Conservation (phyloP, 2,113 vertebrate species). For the Hystrix brachyura region DNA sequence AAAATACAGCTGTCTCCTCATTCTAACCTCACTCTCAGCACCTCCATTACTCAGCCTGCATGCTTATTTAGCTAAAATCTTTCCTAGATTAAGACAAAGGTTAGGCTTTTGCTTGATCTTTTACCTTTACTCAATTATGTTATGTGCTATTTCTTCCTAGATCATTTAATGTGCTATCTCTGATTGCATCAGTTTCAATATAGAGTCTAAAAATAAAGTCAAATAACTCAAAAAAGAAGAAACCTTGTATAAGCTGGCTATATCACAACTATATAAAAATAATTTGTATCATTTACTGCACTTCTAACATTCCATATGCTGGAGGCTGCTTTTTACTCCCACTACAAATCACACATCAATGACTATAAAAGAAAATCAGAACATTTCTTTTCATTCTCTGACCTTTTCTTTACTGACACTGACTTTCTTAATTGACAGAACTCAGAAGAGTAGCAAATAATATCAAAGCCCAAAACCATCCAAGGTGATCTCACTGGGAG, state of each 20-base stretch:
- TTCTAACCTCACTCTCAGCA: not conserved
- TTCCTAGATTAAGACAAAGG: not conserved
- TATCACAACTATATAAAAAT: conserved; percentile 27
- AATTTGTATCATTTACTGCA: conserved; percentile 47
- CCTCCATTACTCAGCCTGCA: not conserved
- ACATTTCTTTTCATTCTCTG: conserved; percentile 28
- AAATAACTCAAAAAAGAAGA: not conserved
- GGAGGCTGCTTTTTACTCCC: not conserved
- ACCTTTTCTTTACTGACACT: conserved; percentile 20
- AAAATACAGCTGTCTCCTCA: conserved; percentile 34
- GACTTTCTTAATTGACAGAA: not conserved
- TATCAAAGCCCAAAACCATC: not conserved
- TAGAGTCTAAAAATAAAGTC: not conserved
- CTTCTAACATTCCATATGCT: conserved; percentile 5
- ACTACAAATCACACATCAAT: not conserved
- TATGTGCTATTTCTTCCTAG: not conserved
- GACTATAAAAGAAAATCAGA: not conserved
- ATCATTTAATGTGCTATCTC: conserved; percentile 38
- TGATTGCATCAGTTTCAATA: conserved; percentile 8
- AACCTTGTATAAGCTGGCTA: not conserved
- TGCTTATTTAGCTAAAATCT: conserved; percentile 8
- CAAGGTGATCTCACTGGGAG: not conserved
- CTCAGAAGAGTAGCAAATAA: not conserved
- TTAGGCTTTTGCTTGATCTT: not conserved
- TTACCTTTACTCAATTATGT: conserved; percentile 7